Evolutionary conservation across 2,888 invertebrate genomes (phyloP), one percentile per base, ranked within the genome.

Genomic region (Acrocera orbiculus): DNA sequence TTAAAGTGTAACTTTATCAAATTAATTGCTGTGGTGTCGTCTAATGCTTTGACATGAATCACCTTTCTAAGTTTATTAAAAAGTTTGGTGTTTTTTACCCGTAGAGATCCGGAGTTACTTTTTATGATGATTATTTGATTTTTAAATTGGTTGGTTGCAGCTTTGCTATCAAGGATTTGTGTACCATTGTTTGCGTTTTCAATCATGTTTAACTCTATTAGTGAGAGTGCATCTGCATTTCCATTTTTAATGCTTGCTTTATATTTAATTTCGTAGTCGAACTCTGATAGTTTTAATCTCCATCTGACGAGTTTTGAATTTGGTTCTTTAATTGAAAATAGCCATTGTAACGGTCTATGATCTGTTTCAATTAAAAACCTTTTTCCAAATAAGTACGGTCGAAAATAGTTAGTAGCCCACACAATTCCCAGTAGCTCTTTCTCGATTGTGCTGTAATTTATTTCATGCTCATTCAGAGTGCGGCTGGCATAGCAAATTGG

Each of bases 351-450:
- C 1, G 48, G 47, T 30, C 43, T 43, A 37, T 53, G 50, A 34
- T 53, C 53, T 0, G 49, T 50, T n/a, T 46, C 38, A 3, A 52
- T 38, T 7, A 32, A 36, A 32, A 52, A 51, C 27, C 38, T 43
- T 34, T 40, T 26, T 1, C 50, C 50, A 35, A 42, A 50, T 7
- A 53, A 8, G 35, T 51, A 51, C 1, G 47, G 48, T 26, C 46
- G 25, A 27, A 47, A 50, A 37, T 49, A 42, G 30, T 46, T 41
- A 2, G 42, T 39, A 3, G 41, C 42, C 39, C 43, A 44, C 1
- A 48, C 34, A 2, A 50, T 45, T 2, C 46, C 48, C 4, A 45
- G 25, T 2, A 49, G 24, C 40, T 51, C 51, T 31, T 44, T 44
- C 30, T 49, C 48, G 2, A 43, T 46, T 0, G 47, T 46, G 2